These are phyloP conservation scores for Ageneiosus marmoratus DNA, from an alignment of 2,113 vertebrate species.

Conservation along the genomic window DNA sequence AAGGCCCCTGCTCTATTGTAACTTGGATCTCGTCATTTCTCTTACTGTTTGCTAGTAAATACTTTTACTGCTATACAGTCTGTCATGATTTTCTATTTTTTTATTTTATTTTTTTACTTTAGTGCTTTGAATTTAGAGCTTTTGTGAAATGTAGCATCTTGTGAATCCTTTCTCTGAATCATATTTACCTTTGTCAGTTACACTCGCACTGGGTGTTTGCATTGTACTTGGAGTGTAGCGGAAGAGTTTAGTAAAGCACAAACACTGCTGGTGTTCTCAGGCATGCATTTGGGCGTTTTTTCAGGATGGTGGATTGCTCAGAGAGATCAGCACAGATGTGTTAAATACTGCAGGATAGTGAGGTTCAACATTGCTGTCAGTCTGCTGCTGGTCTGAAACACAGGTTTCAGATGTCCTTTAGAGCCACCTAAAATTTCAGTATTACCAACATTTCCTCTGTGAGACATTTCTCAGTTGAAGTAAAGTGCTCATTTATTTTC, in stretches of 20 bases:
- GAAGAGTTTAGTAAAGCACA: constrained; percentile 5
- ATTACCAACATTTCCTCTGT: background rate
- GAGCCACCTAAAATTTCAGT: background rate
- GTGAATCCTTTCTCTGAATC: background rate
- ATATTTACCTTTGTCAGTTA: background rate
- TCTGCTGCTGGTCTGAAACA: background rate
- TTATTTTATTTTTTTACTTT: background rate
- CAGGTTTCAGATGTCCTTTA: constrained; percentile 9
- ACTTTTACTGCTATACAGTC: background rate
- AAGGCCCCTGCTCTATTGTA: constrained; percentile 15
- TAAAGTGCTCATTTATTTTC: background rate
- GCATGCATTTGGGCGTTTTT: background rate
- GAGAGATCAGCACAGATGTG: background rate
- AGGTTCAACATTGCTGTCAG: background rate
- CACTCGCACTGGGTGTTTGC: constrained; percentile 16
- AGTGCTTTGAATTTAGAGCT: background rate
- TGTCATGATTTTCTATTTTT: background rate
- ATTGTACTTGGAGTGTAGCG: background rate
- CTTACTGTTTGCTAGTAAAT: background rate
- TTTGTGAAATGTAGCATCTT: background rate
- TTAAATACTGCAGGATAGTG: constrained; percentile 1
- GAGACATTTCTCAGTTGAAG: background rate
- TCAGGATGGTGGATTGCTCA: background rate
- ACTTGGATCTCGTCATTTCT: background rate
- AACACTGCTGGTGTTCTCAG: background rate